Base-by-base conservation (phyloP, 2,113 vertebrate genomes). In the Heteronetta atricapilla region DNA sequence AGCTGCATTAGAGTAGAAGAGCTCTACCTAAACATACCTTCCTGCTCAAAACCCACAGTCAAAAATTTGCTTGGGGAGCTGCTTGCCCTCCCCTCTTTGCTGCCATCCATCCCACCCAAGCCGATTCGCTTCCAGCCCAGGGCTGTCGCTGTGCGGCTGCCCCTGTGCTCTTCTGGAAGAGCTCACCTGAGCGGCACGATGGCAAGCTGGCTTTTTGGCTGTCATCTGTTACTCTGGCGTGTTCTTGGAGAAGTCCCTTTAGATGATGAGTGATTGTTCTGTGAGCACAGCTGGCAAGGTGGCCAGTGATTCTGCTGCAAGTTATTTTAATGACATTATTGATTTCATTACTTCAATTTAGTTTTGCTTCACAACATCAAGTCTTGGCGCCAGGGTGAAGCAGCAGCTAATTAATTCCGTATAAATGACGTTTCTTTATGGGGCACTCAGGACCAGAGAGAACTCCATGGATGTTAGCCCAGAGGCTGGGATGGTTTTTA, bases 311-410 rank as follows among this genome's bases (percentile, higher is more conserved):
- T 68, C 70, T 77, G 46, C 52, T 72, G 68, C 0, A 0, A 85
- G 28, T 88, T 89, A 89, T 42, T 88, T 63, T 72, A 88, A 80
- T 66, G 76, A 52, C 52, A 13, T 70, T 70, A 89, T 18, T 82
- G 82, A 86, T 95, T 93, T 91, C 31, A 67, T 86, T 63, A 67
- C 59, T 91, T 81, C 64, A 46, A 52, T 52, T 19, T 34, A 78
- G 56, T 81, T 91, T 91, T 82, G 36, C 72, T 83, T 82, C 68
- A 44, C 40, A 55, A 64, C 68, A n/a, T 75, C 38, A 60, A 72
- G 52, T 44, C 38, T 68, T 83, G 59, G 64, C 2, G 4, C 80
- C 59, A 86, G 88, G 63, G 33, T 56, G 34, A 96, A 81, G 46
- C 1, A 1, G 76, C 26, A 93, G 25, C 76, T 93, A 74, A 80